These are phyloP conservation scores for Chydorus sphaericus DNA, from an alignment of 2,888 invertebrate genomes.

Conservation along the genomic window DNA sequence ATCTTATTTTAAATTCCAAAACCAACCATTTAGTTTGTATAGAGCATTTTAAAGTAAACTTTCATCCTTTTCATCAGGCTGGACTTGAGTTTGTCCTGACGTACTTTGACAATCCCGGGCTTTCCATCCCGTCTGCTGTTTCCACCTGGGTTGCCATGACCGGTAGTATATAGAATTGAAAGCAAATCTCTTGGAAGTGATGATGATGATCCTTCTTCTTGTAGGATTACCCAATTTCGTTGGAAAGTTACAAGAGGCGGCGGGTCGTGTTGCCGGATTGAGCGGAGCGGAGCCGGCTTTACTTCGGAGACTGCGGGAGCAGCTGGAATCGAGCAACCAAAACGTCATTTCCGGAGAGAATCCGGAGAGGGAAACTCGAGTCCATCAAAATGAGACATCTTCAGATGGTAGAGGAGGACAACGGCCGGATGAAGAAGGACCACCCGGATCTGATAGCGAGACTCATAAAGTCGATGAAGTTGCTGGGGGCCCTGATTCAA, in stretches of 20 bases:
- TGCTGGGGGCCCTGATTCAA: no score
- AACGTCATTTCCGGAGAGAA: not conserved
- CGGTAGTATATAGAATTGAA: constrained; percentile 28
- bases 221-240: constrained; percentile 6
- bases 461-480: not conserved
- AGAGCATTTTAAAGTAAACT: no score
- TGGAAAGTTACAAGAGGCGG: not conserved
- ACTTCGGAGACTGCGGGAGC: not conserved
- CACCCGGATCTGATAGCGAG: not conserved
- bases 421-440: no score
- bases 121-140: constrained; percentile 53
- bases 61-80: constrained; percentile 30
- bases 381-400: no score
- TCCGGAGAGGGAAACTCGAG: not conserved
- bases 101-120: constrained; percentile 75
- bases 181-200: no score
- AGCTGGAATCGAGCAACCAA: not conserved
- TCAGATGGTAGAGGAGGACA: no score
- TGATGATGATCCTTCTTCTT: not conserved
- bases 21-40: not conserved
- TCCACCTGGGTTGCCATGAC: constrained; percentile 51
- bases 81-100: constrained; percentile 71
- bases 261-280: not conserved
- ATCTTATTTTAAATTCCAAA: not conserved
- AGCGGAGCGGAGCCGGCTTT: not conserved